These are phyloP conservation scores for Brachystomella parvula DNA, from an alignment of 1,140 invertebrate genomes.

Conservation along the genomic window DNA sequence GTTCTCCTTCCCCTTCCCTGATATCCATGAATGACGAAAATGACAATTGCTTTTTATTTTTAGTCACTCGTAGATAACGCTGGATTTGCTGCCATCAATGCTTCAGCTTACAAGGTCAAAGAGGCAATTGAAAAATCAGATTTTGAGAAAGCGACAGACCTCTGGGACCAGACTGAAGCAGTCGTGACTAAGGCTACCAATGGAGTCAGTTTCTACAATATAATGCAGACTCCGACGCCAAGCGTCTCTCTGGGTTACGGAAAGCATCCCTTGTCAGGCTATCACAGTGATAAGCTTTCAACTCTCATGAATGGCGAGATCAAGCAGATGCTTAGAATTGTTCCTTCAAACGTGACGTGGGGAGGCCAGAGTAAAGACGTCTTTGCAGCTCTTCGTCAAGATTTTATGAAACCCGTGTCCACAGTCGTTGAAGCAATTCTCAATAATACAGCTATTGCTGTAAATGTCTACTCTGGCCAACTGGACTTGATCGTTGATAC, in stretches of 20 bases:
- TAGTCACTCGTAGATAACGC: conserved; percentile 50
- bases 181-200: conserved; percentile 51
- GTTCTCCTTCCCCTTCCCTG: conserved; percentile 19
- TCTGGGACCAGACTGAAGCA: conserved; percentile 56
- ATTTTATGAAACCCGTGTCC: conserved; percentile 79
- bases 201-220: conserved; percentile 72
- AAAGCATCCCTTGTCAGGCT: conserved; percentile 3
- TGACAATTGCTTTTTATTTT: conserved; percentile 46
- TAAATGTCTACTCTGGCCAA: conserved; percentile 61
- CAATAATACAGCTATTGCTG: conserved; percentile 57
- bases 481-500: conserved; percentile 64
- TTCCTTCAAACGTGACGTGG: conserved; percentile 57
- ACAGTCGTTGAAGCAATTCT: conserved; percentile 61
- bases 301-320: conserved; percentile 64
- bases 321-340: conserved; percentile 51
- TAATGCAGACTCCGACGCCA: conserved; percentile 48
- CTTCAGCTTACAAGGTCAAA: conserved; percentile 41
- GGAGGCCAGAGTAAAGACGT: conserved; percentile 53
- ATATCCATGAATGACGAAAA: background rate
- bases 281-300: conserved; percentile 40
- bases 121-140: conserved; percentile 41
- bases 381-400: conserved; percentile 53
- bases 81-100: conserved; percentile 42
- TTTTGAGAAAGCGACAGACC: conserved; percentile 54
- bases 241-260: background rate